Evolutionary conservation across 2,888 invertebrate genomes (phyloP).

Genomic region (Spatulosminthurus flaviceps): DNA sequence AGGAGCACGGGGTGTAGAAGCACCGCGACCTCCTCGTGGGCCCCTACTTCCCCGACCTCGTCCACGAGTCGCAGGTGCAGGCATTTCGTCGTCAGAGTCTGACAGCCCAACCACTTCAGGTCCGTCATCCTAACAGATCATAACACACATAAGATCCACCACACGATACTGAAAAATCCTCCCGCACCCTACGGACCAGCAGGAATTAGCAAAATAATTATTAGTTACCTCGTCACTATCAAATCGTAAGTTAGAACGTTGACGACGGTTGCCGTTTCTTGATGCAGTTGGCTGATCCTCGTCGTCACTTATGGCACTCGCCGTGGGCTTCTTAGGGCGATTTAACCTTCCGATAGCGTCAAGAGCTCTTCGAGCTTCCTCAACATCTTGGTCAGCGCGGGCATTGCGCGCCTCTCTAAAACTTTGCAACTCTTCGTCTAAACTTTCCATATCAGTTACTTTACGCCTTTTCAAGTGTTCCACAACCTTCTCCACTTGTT

Average conservation of each 20-base stretch:
- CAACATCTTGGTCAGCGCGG: constrained; percentile 62
- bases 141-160: too few species aligned
- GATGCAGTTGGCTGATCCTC: not conserved
- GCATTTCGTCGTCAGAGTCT: constrained; percentile 29
- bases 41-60: constrained; percentile 62
- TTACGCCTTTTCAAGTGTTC: constrained; percentile 69
- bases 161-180: too few species aligned
- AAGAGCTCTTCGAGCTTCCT: constrained; percentile 29
- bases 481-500: constrained; percentile 70
- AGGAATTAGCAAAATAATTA: too few species aligned
- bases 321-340: not conserved
- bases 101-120: not conserved
- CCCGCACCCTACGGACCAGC: too few species aligned
- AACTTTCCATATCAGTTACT: constrained; percentile 67
- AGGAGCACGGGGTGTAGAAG: constrained; percentile 22
- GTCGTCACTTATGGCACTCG: not conserved
- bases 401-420: constrained; percentile 67
- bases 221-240: constrained; percentile 34
- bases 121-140: not conserved
- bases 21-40: constrained; percentile 40
- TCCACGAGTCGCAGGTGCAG: constrained; percentile 38
- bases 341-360: not conserved
- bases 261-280: not conserved
- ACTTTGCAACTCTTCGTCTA: constrained; percentile 68
- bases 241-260: not conserved